phyloP scores from a whole-genome alignment of 2,113 vertebrate species.

The Opisthocomus hoazin region DNA sequence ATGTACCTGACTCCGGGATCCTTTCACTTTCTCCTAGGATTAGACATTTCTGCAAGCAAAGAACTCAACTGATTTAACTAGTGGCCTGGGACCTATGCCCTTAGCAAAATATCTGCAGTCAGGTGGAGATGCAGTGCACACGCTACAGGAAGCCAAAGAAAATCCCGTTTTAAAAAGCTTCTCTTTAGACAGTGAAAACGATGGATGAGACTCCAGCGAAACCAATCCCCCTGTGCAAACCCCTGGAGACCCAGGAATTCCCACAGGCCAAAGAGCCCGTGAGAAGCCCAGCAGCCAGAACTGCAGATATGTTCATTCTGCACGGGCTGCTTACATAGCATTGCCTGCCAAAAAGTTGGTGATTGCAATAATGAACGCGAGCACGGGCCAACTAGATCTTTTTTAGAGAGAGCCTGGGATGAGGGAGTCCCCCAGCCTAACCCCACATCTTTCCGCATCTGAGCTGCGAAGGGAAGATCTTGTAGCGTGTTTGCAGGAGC shows the following conservation, averaged over 20 bases:
- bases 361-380: neutral
- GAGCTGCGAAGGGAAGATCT: neutral
- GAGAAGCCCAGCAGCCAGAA: neutral
- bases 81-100: neutral
- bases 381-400: neutral
- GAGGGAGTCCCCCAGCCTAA: neutral
- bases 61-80: neutral
- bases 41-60: neutral
- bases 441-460: neutral
- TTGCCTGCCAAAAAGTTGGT: neutral
- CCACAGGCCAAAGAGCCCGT: neutral
- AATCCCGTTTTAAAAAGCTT: neutral
- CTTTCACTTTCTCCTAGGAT: neutral
- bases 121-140: neutral
- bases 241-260: neutral
- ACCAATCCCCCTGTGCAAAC: fast-evolving
- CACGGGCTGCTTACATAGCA: neutral
- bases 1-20: neutral
- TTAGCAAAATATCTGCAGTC: neutral
- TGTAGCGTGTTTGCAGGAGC: neutral
- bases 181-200: neutral
- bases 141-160: neutral
- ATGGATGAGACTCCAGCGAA: neutral
- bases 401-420: neutral
- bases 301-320: fast-evolving